Evolutionary conservation across 2,888 invertebrate species (phyloP).

Genomic region (Philaethria dido): DNA sequence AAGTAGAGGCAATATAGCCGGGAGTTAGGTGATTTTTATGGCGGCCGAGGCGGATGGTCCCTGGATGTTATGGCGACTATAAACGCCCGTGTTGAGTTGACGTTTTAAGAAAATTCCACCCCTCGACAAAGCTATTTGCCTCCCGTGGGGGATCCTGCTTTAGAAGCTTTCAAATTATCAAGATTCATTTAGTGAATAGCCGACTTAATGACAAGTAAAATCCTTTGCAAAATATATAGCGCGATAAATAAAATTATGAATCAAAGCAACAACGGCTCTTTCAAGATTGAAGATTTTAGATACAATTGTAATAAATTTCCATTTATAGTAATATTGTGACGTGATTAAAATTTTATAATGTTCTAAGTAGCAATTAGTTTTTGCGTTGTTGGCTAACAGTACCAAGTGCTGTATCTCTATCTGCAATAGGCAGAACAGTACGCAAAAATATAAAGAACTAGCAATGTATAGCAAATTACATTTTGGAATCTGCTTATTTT

Average conservation of each 20-base stretch:
- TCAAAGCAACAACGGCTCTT: conserved; percentile 53
- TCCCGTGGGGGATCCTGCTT: conserved; percentile 52
- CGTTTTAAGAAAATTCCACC: conserved; percentile 73
- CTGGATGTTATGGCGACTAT: conserved; percentile 75
- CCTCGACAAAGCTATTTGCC: conserved; percentile 49
- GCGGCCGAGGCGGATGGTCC: conserved; percentile 66
- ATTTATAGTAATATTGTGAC: too few relatives aligned
- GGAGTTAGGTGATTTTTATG: conserved; percentile 73
- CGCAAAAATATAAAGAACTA: too few relatives aligned
- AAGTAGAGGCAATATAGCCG: conserved; percentile 39
- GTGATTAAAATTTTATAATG: too few relatives aligned
- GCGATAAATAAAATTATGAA: conserved; percentile 65
- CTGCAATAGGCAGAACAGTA: too few relatives aligned
- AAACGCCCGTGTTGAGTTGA: conserved; percentile 73
- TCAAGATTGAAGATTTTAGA: conserved; percentile 28
- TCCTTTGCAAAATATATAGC: conserved; percentile 59
- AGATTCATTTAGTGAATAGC: conserved; percentile 70
- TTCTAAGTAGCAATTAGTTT: background rate
- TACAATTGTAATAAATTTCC: conserved; percentile 20
- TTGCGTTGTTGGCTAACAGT: background rate
- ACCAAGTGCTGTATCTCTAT: too few relatives aligned
- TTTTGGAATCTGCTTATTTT: too few relatives aligned
- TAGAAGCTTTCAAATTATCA: conserved; percentile 73
- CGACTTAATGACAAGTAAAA: conserved; percentile 64
- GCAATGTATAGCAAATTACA: too few relatives aligned